phyloP scores from a whole-genome alignment of 2,888 invertebrate species.

The Meta bourneti region DNA sequence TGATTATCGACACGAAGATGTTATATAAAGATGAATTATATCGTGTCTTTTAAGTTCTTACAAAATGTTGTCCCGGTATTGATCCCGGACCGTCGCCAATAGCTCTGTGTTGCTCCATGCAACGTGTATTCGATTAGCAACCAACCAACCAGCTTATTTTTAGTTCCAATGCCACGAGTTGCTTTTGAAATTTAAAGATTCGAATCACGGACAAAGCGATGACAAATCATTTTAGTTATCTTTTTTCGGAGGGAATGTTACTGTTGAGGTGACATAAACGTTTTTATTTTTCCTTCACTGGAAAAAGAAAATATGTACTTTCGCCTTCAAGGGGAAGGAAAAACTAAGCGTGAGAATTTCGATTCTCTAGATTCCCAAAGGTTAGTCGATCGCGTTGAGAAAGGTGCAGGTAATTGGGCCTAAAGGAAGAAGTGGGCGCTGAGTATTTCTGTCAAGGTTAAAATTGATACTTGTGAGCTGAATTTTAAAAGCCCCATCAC shows the following conservation, averaged over 20 bases:
- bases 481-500: too few relatives aligned
- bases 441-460: slow-evolving; percentile 11
- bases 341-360: slow-evolving; percentile 36
- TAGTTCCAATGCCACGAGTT: too few relatives aligned
- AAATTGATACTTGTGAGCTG: background rate
- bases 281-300: background rate
- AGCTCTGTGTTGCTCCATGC: too few relatives aligned
- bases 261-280: background rate
- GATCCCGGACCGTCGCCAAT: too few relatives aligned
- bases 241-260: background rate
- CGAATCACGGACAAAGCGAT: background rate
- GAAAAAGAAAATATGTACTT: background rate
- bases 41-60: too few relatives aligned
- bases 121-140: too few relatives aligned
- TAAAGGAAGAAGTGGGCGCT: slow-evolving; percentile 23
- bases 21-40: too few relatives aligned
- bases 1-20: too few relatives aligned
- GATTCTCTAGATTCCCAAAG: slow-evolving; percentile 10
- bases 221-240: background rate
- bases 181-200: background rate
- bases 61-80: too few relatives aligned
- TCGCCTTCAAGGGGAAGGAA: background rate
- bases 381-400: background rate
- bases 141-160: too few relatives aligned
- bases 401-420: background rate